Evolutionary conservation across 2,888 invertebrate genomes (phyloP).

Genomic region (Eutolmus rufibarbis): DNA sequence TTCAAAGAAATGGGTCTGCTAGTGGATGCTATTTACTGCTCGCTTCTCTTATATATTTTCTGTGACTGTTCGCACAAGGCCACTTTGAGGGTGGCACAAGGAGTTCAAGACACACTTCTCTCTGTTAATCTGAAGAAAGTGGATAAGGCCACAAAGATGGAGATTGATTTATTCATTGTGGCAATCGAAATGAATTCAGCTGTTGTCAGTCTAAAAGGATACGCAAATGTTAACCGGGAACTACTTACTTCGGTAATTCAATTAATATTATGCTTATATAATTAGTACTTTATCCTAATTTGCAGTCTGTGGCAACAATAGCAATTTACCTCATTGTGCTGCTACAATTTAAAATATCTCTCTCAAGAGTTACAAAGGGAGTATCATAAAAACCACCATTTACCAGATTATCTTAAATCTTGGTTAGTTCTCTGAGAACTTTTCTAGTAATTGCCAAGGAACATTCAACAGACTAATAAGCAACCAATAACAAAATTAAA

Average conservation of each 20-base stretch:
- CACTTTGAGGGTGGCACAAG: constrained; percentile 69
- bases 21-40: constrained; percentile 70
- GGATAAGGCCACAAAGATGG: constrained; percentile 69
- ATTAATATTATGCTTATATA: not conserved
- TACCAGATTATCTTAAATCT: not conserved
- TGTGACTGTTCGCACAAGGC: constrained; percentile 74
- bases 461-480: too few relatives aligned
- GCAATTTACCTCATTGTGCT: constrained; percentile 72
- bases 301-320: constrained; percentile 70
- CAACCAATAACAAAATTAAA: too few relatives aligned
- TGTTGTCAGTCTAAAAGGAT: constrained; percentile 72
- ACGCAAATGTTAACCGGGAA: constrained; percentile 70
- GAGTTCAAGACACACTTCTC: constrained; percentile 69
- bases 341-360: constrained; percentile 71
- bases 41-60: constrained; percentile 68
- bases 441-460: too few relatives aligned
- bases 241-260: constrained; percentile 68
- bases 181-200: constrained; percentile 76
- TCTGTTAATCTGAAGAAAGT: constrained; percentile 67
- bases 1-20: constrained; percentile 73
- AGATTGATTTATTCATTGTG: constrained; percentile 73
- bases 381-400: not conserved
- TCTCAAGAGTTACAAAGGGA: constrained; percentile 50
- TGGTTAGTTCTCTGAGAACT: too few relatives aligned
- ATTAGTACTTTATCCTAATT: constrained; percentile 47